Conservation (phyloP, 2,888 invertebrate genomes). For the Leucophenga maculata region DNA sequence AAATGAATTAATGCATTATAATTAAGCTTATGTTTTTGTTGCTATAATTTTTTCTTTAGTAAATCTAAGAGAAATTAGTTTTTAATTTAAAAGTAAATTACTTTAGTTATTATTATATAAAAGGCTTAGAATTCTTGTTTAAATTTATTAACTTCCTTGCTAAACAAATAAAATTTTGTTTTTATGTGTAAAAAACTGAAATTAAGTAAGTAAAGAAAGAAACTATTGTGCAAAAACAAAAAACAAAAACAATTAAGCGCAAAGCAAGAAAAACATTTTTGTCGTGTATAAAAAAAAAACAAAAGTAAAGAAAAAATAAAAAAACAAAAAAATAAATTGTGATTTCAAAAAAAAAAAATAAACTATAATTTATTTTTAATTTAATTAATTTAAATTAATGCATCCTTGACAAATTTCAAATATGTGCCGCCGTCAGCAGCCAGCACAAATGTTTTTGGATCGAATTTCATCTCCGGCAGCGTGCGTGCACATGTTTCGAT, state of each 20-base stretch:
- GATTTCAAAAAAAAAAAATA: conserved; percentile 29
- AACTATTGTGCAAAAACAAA: background rate
- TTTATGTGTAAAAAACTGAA: conserved; percentile 20
- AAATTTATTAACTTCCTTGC: no score
- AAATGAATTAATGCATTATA: conserved; percentile 19
- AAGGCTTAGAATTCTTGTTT: no score
- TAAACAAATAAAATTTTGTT: background rate
- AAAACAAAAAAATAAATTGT: conserved; percentile 35
- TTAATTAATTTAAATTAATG: no score
- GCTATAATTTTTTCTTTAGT: conserved; percentile 6
- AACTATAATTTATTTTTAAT: background rate
- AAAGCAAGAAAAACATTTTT: conserved; percentile 2
- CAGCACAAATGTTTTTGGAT: conserved; percentile 62
- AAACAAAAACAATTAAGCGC: background rate
- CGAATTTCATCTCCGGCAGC: conserved; percentile 55
- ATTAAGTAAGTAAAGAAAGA: background rate
- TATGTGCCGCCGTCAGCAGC: conserved; percentile 62
- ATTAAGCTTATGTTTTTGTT: conserved; percentile 20
- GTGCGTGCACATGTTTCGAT: conserved; percentile 54
- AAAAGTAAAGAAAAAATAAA: background rate
- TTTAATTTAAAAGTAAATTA: background rate
- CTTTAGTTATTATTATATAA: no score
- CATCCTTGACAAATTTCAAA: conserved; percentile 58
- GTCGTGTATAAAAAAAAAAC: conserved; percentile 18
- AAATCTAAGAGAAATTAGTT: conserved; percentile 5